Evolutionary conservation across 2,797 vertebrate species (phyloP).

Genomic region (Clangula hyemalis): DNA sequence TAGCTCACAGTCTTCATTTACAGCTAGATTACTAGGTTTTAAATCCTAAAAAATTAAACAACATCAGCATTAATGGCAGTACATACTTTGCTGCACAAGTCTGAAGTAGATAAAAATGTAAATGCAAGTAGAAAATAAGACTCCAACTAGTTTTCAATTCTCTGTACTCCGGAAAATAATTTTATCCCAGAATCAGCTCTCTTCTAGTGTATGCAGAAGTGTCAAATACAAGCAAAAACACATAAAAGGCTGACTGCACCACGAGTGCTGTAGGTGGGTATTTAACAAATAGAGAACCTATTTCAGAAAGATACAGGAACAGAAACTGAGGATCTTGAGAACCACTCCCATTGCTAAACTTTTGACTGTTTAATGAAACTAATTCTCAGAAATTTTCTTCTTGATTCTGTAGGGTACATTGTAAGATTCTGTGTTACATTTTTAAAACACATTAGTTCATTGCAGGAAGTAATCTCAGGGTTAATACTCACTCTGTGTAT

Average conservation of each 20-base stretch:
- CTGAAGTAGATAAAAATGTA: neutral
- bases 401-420: neutral
- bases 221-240: neutral
- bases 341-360: neutral
- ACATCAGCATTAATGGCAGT: neutral
- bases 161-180: neutral
- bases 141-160: neutral
- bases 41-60: slow-evolving; percentile 85
- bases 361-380: neutral
- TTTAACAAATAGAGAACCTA: neutral
- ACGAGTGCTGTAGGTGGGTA: neutral
- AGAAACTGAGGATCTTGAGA: neutral
- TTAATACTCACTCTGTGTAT: slow-evolving; percentile 94
- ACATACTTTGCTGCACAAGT: neutral
- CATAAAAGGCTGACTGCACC: neutral
- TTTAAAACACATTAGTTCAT: neutral
- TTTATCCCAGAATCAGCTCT: neutral
- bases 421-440: neutral
- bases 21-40: slow-evolving; percentile 97
- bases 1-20: slow-evolving; percentile 98
- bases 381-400: neutral
- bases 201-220: neutral
- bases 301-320: neutral
- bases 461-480: neutral
- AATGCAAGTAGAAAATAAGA: neutral